Evolutionary conservation across 2,888 invertebrate genomes (phyloP), one percentile per base, ranked within the genome.

Genomic region (Drosophila hawaiiensis): DNA sequence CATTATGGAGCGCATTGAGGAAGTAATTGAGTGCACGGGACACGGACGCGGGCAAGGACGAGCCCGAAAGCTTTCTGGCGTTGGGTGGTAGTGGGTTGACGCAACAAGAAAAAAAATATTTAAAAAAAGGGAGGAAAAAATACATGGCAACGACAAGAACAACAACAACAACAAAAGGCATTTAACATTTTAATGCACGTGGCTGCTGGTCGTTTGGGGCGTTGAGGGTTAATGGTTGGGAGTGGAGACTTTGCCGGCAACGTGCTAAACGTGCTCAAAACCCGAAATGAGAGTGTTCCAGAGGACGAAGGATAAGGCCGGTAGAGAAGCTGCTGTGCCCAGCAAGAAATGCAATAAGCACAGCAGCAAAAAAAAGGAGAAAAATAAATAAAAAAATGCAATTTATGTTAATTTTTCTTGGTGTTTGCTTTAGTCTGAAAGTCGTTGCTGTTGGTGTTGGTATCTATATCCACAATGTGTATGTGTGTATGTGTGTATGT

Each of bases 1-100:
- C 91, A 91, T 91, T 90, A 90, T 90, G 88, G 86, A 89, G 91
- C 87, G 91, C 91, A 90, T 91, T 90, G 91, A 90, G 91, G 91
- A 90, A 90, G 91, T 91, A 90, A 90, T 91, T 91, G 89, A 84
- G 84, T 89, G 90, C 80, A 90, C 83, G 84, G 82, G 83, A 90
- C 86, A 85, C 84, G 74, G 82, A 79, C 67, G 82, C 78, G 76
- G 78, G 82, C 83, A 86, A 84, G 84, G 84, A 83, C 89, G 78
- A 68, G 77, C 62, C 63, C 64, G 50, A 74, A 69, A 78, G 72
- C 59, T 72, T 72, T 35, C 53, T 31, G 53, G 6, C 52, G 2
- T 6, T 22, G n/a, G 31, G 22, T 22, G 29, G n/a, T 37, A 47
- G 33, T 39, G 52, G 39, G 65, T 41, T 55, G 66, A 54, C 41